Percentiles rank a stretch among this genome's conserved stretches.
phyloP scores from a whole-genome alignment of 2,888 invertebrate genomes.

The Drosophila flavopinicola region DNA sequence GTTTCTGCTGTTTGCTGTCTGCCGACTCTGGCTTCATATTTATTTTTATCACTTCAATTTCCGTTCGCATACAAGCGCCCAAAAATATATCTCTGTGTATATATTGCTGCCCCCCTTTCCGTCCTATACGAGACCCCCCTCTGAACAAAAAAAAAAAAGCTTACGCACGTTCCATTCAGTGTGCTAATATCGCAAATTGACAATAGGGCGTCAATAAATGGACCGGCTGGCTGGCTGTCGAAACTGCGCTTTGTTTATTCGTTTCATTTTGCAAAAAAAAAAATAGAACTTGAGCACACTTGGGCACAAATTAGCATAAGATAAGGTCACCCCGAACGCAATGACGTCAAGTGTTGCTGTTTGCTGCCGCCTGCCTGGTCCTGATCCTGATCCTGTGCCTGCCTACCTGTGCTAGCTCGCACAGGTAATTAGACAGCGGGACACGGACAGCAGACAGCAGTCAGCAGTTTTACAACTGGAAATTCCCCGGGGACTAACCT shows the following conservation, averaged over 20 bases:
- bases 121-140: no score
- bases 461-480: constrained; percentile 47
- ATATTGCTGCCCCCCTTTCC: background rate
- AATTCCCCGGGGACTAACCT: constrained; percentile 26
- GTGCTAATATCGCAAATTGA: constrained; percentile 77
- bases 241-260: constrained; percentile 48
- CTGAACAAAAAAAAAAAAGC: constrained; percentile 2
- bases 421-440: constrained; percentile 40
- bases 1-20: constrained; percentile 15
- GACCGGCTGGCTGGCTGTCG: constrained; percentile 46
- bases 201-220: constrained; percentile 67
- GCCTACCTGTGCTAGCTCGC: constrained; percentile 23
- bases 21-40: constrained; percentile 65
- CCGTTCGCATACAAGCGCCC: constrained; percentile 62
- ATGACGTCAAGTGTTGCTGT: constrained; percentile 70
- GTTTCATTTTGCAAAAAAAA: constrained; percentile 60
- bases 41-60: constrained; percentile 79
- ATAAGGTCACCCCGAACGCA: constrained; percentile 47
- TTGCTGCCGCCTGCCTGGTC: no score
- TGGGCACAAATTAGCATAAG: constrained; percentile 66
- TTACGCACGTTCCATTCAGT: constrained; percentile 49
- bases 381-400: constrained; percentile 11
- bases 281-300: constrained; percentile 54
- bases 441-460: background rate
- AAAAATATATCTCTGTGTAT: no score